phyloP scores from a whole-genome alignment of 1,140 invertebrate species.

The Trachymyrmex septentrionalis region DNA sequence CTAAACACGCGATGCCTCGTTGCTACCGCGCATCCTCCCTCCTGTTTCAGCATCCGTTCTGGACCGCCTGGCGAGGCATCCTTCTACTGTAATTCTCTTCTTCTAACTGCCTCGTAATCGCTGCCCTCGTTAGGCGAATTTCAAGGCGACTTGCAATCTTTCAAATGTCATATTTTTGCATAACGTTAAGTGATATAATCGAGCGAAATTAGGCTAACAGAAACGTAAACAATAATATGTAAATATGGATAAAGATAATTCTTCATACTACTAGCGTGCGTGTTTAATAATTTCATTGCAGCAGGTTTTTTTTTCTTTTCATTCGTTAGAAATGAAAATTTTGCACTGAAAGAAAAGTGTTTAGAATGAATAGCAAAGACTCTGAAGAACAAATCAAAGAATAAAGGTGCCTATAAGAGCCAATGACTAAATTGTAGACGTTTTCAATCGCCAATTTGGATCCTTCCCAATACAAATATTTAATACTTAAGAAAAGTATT shows the following conservation, averaged over 20 bases:
- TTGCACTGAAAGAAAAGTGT: too few relatives aligned
- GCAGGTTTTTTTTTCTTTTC: background rate
- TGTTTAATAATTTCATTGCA: background rate
- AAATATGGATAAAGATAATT: background rate
- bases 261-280: background rate
- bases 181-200: slow-evolving; percentile 30
- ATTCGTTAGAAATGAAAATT: background rate
- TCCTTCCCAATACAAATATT: too few relatives aligned
- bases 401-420: too few relatives aligned
- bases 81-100: background rate
- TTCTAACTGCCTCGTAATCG: slow-evolving; percentile 9
- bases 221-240: background rate
- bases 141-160: background rate
- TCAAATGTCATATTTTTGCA: background rate
- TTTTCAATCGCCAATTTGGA: too few relatives aligned
- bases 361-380: too few relatives aligned
- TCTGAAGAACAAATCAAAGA: too few relatives aligned
- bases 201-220: background rate
- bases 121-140: background rate
- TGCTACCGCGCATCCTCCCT: slow-evolving; percentile 29
- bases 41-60: slow-evolving; percentile 53
- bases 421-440: too few relatives aligned
- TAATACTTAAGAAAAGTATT: too few relatives aligned
- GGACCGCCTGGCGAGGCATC: slow-evolving; percentile 20
- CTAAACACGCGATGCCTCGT: slow-evolving; percentile 41